Evolutionary conservation across 1,140 invertebrate species (phyloP).

Genomic region (Plectrocnemia conspersa): DNA sequence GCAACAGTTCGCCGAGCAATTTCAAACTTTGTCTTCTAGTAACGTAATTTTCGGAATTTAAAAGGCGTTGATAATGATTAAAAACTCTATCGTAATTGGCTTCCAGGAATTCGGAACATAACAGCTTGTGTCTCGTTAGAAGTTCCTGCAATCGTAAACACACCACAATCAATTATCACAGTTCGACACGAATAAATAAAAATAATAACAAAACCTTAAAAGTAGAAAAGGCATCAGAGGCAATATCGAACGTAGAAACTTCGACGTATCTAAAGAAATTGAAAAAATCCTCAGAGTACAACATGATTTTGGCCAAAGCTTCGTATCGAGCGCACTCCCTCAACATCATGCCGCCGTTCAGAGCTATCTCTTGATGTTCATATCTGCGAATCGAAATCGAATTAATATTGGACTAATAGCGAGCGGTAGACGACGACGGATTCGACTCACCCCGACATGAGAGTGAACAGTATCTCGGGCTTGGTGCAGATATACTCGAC

Average conservation of each 20-base stretch:
- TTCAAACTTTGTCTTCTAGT: constrained; percentile 96
- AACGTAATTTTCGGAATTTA: constrained; percentile 99
- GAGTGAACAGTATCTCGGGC: constrained; percentile 92
- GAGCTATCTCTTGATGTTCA: constrained; percentile 97
- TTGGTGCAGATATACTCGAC: constrained; percentile 98
- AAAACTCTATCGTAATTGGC: constrained; percentile 99
- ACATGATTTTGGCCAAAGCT: constrained; percentile 95
- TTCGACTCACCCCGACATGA: constrained; percentile 84
- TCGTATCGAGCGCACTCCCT: constrained; percentile 97
- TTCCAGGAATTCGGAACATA: constrained; percentile 98
- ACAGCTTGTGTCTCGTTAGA: constrained; percentile 95
- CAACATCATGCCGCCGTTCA: constrained; percentile 99
- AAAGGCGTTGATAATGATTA: constrained; percentile 89
- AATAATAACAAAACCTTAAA: constrained; percentile 77
- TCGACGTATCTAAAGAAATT: constrained; percentile 99
- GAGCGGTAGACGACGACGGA: constrained; percentile 10
- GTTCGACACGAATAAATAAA: background rate
- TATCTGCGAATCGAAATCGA: constrained; percentile 64
- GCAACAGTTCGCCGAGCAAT: constrained; percentile 91
- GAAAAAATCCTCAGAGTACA: constrained; percentile 97
- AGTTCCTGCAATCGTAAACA: constrained; percentile 75
- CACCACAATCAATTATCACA: background rate
- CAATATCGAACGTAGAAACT: constrained; percentile 99
- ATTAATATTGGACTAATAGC: constrained; percentile 21
- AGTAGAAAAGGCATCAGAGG: constrained; percentile 99